Evolutionary conservation across 1,140 invertebrate genomes (phyloP).

Genomic region (Neelides sp.): DNA sequence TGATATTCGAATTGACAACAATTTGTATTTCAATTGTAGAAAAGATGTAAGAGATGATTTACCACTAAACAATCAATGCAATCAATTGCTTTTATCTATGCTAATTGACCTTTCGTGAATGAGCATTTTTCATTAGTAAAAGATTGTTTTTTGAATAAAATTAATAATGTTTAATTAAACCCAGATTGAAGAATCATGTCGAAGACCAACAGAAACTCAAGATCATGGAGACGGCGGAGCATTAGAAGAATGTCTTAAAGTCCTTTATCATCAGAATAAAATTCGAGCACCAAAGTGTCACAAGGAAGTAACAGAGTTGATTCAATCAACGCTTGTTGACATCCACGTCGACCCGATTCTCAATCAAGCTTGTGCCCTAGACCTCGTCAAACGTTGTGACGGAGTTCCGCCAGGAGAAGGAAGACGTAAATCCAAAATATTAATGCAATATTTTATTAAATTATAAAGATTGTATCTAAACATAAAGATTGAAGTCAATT

Average conservation of each 20-base stretch:
- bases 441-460: conserved; percentile 4
- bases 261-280: conserved; percentile 54
- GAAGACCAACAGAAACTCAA: conserved; percentile 24
- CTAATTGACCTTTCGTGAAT: conserved; percentile 35
- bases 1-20: conserved; percentile 42
- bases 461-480: conserved; percentile 15
- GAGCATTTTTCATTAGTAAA: conserved; percentile 71
- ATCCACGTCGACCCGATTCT: conserved; percentile 70
- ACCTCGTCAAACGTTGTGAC: conserved; percentile 59
- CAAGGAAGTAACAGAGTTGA: conserved; percentile 57
- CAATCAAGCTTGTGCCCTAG: conserved; percentile 60
- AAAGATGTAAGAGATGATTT: conserved; percentile 17
- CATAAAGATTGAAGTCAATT: conserved; percentile 13
- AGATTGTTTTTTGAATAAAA: conserved; percentile 65
- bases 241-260: conserved; percentile 81
- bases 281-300: conserved; percentile 59
- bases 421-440: conserved; percentile 48
- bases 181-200: conserved; percentile 40
- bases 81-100: background rate
- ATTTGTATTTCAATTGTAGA: conserved; percentile 21
- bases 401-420: conserved; percentile 71
- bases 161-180: conserved; percentile 50
- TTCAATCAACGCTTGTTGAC: conserved; percentile 50
- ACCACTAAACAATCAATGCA: background rate
- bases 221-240: conserved; percentile 39